Conservation (phyloP, 2,113 vertebrate species). For the Chrysochloris asiatica region DNA sequence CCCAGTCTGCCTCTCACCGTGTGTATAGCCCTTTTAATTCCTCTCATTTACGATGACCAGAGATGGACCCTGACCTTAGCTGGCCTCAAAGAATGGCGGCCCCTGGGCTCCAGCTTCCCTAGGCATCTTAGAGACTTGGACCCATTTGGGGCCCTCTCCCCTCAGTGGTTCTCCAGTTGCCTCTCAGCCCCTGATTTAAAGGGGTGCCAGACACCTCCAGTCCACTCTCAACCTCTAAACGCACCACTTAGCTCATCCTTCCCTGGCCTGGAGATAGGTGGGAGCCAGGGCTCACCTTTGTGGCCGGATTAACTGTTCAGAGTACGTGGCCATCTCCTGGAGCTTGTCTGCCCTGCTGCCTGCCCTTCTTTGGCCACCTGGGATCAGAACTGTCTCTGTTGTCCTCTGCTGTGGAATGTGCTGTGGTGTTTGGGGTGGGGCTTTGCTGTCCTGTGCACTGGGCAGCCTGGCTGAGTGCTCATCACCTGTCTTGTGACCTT, state of each 20-base stretch:
- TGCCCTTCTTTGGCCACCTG: constrained; percentile 71
- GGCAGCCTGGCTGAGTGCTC: constrained; percentile 29
- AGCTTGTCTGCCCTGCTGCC: not conserved
- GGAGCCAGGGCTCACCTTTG: not conserved
- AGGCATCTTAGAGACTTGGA: not conserved
- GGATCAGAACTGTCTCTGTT: constrained; percentile 83
- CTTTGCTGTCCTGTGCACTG: constrained; percentile 39
- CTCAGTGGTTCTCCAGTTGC: not conserved
- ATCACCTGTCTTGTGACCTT: fast-evolving
- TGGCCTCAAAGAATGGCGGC: constrained; percentile 61
- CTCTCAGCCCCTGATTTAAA: not conserved
- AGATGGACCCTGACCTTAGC: constrained; percentile 85
- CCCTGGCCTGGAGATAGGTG: not conserved
- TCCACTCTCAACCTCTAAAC: not conserved
- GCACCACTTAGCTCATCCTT: not conserved
- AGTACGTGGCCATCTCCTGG: not conserved
- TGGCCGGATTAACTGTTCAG: not conserved
- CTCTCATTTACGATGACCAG: constrained; percentile 87
- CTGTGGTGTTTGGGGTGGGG: constrained; percentile 44
- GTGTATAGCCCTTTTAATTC: constrained; percentile 98
- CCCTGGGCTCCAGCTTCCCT: not conserved
- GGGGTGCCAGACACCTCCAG: not conserved
- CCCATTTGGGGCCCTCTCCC: not conserved
- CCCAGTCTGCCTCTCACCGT: constrained; percentile 98
- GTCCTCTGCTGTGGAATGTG: constrained; percentile 77